A percentile compares a stretch with the other conserved stretches of the same genome.
These are phyloP conservation scores for Meiosimyza platycephala DNA, from an alignment of 2,888 invertebrate genomes.

Conservation along the genomic window DNA sequence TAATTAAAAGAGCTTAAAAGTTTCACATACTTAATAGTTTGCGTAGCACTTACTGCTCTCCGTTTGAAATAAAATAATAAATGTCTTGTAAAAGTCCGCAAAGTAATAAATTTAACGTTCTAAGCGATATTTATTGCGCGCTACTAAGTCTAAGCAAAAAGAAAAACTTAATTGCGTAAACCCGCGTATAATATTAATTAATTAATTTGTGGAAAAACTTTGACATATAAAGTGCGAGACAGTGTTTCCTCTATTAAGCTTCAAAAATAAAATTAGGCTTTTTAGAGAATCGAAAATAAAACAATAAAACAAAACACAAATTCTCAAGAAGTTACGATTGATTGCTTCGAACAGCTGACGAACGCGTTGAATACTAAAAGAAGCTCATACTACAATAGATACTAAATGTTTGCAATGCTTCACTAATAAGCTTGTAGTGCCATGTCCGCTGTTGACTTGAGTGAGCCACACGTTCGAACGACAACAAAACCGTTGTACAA, in stretches of 20 bases:
- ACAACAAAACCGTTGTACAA: too few species aligned
- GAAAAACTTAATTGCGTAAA: too few species aligned
- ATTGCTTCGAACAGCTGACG: constrained; percentile 13
- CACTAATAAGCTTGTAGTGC: not conserved
- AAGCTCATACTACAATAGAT: constrained; percentile 1
- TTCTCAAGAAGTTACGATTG: not conserved
- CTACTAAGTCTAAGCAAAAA: too few species aligned
- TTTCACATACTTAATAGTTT: too few species aligned
- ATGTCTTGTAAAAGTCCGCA: too few species aligned
- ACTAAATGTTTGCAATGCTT: not conserved
- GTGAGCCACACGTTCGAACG: not conserved
- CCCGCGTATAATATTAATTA: not conserved
- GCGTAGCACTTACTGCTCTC: too few species aligned
- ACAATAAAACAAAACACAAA: not conserved
- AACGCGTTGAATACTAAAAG: constrained; percentile 18
- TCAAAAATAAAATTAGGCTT: not conserved
- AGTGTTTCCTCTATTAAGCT: not conserved
- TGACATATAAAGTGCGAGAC: not conserved
- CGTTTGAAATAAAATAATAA: too few species aligned
- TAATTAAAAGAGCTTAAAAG: too few species aligned
- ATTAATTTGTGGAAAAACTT: not conserved
- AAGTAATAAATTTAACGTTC: too few species aligned
- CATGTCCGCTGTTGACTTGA: constrained; percentile 10
- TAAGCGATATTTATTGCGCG: too few species aligned
- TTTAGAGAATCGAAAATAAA: not conserved